These are phyloP conservation scores for Perca flavescens DNA, from an alignment of 2,113 vertebrate species.

Conservation along the genomic window DNA sequence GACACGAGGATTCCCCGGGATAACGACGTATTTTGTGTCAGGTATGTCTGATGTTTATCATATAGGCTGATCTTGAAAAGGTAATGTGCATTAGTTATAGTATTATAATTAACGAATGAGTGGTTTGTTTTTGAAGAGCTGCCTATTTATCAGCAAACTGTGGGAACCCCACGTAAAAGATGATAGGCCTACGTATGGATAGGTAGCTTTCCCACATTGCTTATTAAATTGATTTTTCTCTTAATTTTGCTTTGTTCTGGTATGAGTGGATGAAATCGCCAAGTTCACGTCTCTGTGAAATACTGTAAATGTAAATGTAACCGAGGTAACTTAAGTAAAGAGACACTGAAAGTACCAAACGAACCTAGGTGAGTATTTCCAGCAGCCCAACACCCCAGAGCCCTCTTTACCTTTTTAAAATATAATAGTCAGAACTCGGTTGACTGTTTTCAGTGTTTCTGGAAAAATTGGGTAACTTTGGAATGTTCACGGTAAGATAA, in stretches of 20 bases:
- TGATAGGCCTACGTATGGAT: not conserved
- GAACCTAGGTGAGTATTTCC: not conserved
- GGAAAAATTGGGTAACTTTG: conserved; percentile 23
- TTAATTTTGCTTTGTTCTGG: not conserved
- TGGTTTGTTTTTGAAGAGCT: too few species aligned
- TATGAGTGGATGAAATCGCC: not conserved
- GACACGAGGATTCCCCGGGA: conserved; percentile 8
- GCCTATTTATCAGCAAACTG: not conserved
- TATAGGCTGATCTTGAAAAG: not conserved
- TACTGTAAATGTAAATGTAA: not conserved
- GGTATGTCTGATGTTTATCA: conserved; percentile 43
- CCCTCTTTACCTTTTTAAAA: not conserved
- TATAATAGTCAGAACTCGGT: not conserved
- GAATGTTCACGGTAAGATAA: conserved; percentile 20
- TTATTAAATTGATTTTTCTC: not conserved
- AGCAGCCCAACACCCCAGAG: not conserved
- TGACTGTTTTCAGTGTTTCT: not conserved
- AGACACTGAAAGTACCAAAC: not conserved
- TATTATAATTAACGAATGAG: not conserved
- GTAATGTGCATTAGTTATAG: not conserved
- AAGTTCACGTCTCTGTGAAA: not conserved
- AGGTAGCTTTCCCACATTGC: not conserved
- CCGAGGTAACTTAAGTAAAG: not conserved
- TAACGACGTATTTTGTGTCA: not conserved
- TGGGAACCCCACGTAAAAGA: not conserved